These are phyloP conservation scores for Neotoma lepida DNA, from an alignment of 2,113 vertebrate genomes.

Conservation along the genomic window DNA sequence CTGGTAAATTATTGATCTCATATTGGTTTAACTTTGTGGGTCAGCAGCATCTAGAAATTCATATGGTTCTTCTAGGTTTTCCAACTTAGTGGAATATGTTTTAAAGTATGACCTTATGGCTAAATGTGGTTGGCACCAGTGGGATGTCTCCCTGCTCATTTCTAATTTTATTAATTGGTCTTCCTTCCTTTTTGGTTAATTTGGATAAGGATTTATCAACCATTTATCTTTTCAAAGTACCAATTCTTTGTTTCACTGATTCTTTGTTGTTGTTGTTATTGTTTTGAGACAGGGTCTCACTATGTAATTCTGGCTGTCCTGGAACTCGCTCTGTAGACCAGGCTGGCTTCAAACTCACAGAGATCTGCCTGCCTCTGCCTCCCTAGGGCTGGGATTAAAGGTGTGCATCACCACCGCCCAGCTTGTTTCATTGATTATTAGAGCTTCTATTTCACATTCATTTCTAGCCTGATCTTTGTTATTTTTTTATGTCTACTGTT, in stretches of 20 bases:
- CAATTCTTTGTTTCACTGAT: neutral
- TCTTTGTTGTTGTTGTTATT: too few relatives aligned
- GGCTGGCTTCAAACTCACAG: too few relatives aligned
- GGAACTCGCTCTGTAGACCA: too few relatives aligned
- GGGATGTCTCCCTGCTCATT: neutral
- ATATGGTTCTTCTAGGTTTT: neutral
- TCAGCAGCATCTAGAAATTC: neutral
- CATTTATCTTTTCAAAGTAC: neutral
- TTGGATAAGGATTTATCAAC: neutral
- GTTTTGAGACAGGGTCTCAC: too few relatives aligned
- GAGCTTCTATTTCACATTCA: neutral
- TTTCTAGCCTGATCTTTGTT: neutral
- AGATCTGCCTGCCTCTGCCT: too few relatives aligned
- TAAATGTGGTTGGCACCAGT: neutral
- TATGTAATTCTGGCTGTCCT: too few relatives aligned
- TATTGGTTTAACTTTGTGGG: neutral
- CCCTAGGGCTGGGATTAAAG: too few relatives aligned
- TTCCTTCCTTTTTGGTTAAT: neutral
- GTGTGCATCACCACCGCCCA: accelerated
- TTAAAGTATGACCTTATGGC: neutral
- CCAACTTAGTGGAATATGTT: neutral
- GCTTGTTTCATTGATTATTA: neutral
- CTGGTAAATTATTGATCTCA: neutral
- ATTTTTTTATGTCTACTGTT: neutral
- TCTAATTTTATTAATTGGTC: neutral